Evolutionary conservation across 2,888 invertebrate genomes (phyloP), one percentile per base, ranked within the genome.

Genomic region (Colostygia pectinataria): DNA sequence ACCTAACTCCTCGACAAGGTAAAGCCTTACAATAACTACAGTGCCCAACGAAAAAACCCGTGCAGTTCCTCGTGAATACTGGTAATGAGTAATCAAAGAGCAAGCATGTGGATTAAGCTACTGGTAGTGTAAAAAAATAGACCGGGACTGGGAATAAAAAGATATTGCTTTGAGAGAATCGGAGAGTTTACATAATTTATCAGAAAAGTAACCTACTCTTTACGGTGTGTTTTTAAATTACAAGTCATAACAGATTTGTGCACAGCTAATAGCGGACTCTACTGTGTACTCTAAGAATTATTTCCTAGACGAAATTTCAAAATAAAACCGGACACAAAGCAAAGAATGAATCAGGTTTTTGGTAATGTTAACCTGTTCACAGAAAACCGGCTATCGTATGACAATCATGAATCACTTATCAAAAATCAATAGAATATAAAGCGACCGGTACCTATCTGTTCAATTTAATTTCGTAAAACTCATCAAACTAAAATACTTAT

Each of bases 291-390:
- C 18, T 5, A 10, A 14, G 14, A 42, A 33, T n/a, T 2, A 34
- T 34, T 46, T 29, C 33, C 36, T 32, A 36, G 48, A 49, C 37
- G 33, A 37, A 4, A 49, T 49, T 53, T 61, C 56, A 4, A 53
- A 55, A 49, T 34, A 59, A 55, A 57, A 59, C 54, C 34, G 46
- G 39, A 53, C 44, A 63, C 55, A 61, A 55, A 57, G 52, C 48
- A 57, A 62, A 59, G 41, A 39, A 57, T 68, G 65, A 69, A 62
- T 71, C 65, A 66, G 63, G 55, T 59, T 48, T 46, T 57, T 49
- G 59, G 63, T 61, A 58, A 63, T 46, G 67, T 69, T 68, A 68
- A 66, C 56, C 56, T 53, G 55, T 60, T 45, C 39, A 27, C 27
- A 28, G 46, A 38, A 47, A 55, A 56, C 39, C 38, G 25, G 40